Evolutionary conservation across 2,888 invertebrate genomes (phyloP).

Genomic region (Polylopha cassiicola): DNA sequence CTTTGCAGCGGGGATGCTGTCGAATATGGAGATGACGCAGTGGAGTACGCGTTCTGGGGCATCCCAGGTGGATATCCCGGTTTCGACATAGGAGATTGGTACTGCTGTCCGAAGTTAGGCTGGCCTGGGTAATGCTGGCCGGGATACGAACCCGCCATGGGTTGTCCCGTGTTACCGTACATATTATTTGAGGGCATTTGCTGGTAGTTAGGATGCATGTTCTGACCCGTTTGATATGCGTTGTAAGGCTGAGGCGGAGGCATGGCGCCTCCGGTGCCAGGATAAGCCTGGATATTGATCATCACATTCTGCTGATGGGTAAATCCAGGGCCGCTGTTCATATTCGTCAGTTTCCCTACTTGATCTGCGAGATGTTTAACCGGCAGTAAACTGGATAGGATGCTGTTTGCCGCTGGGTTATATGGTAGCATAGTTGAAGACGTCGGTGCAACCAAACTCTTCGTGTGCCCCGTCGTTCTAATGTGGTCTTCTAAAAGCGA

Average conservation of each 20-base stretch:
- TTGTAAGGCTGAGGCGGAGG: constrained; percentile 68
- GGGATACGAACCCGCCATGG: constrained; percentile 52
- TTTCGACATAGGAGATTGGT: constrained; percentile 50
- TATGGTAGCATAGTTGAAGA: constrained; percentile 58
- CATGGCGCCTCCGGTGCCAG: constrained; percentile 70
- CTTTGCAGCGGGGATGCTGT: constrained; percentile 58
- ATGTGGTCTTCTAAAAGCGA: constrained; percentile 74
- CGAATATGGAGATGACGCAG: constrained; percentile 50
- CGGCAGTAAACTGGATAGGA: constrained; percentile 61
- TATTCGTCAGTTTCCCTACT: constrained; percentile 63
- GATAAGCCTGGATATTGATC: constrained; percentile 81
- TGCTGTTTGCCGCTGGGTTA: constrained; percentile 48
- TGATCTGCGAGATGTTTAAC: constrained; percentile 70
- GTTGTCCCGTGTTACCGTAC: constrained; percentile 58
- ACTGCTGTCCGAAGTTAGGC: constrained; percentile 51
- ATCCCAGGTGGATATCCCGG: constrained; percentile 48
- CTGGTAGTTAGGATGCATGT: constrained; percentile 58
- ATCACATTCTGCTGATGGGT: constrained; percentile 81
- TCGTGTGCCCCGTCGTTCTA: constrained; percentile 76
- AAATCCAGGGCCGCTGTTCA: constrained; percentile 49
- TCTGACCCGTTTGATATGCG: constrained; percentile 52
- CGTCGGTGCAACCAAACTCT: constrained; percentile 48
- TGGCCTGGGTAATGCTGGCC: constrained; percentile 51
- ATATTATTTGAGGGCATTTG: constrained; percentile 49
- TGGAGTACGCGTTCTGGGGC: constrained; percentile 44